Evolutionary conservation across 2,888 invertebrate species (phyloP), one percentile per base, ranked within the genome.

Genomic region (Cryptus armator): DNA sequence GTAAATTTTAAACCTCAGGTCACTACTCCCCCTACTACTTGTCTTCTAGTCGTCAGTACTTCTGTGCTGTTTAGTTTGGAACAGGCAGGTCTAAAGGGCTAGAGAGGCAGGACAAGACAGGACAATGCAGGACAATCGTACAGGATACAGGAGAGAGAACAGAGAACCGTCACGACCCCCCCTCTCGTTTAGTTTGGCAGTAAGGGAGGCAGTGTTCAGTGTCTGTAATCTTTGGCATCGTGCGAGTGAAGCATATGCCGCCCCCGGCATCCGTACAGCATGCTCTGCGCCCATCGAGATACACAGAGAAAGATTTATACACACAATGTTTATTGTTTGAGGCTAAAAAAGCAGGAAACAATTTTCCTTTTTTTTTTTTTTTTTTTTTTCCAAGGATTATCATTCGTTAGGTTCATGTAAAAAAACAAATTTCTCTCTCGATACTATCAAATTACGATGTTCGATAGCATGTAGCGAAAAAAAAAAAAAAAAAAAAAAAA

Each of bases 1-100:
- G 90, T 93, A 90, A 93, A 90, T 93, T 93, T 94, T 93, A 87
- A 93, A 93, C 93, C 93, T 93, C 92, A 94, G 93, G 93, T 94
- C 92, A 93, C 90, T 48, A 89, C 91, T 87, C 88, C 90, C 89
- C 90, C 90, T 93, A 93, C 93, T 92, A 92, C 93, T 93, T 93
- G 93, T 93, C 93, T 92, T 93, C 93, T 93, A 93, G 92, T 93
- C 92, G 91, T 89, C 93, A 92, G 93, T 93, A 93, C 93, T 90
- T 88, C 89, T 90, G 92, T 93, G 92, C 93, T 92, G 91, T 92
- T 93, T 93, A 93, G 92, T 92, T 91, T 90, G 93, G 93, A 92
- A 93, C 93, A 93, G 93, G 93, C 93, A 93, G 93, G 93, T 91
- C 91, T 93, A 93, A 92, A 91, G 92, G 91, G 92, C 93, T 92